These are phyloP conservation scores for Venustaconcha ellipsiformis DNA, from an alignment of 1,140 invertebrate genomes.

Conservation along the genomic window DNA sequence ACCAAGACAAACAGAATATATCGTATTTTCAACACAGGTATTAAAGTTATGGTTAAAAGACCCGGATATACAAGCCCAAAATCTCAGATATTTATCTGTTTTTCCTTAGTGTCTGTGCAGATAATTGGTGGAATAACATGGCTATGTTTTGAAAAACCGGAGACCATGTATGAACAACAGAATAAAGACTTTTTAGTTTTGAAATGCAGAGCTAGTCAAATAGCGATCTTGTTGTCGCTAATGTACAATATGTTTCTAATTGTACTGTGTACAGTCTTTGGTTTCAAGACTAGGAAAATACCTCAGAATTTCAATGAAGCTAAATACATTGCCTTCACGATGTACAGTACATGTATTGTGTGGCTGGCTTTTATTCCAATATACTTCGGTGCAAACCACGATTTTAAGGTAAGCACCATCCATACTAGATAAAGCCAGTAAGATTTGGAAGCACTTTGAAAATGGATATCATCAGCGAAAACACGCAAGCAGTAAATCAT, in stretches of 20 bases:
- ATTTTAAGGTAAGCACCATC: slow-evolving; percentile 58
- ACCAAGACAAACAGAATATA: slow-evolving; percentile 84
- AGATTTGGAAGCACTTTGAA: too few relatives aligned
- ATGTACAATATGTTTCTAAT: slow-evolving; percentile 82
- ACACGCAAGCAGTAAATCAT: too few relatives aligned
- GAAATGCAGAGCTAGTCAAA: slow-evolving; percentile 78
- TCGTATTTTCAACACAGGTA: slow-evolving; percentile 77
- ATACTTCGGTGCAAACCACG: slow-evolving; percentile 74
- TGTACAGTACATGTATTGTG: slow-evolving; percentile 90
- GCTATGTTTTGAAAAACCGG: slow-evolving; percentile 74
- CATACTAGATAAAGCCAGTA: too few relatives aligned
- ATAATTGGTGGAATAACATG: slow-evolving; percentile 70
- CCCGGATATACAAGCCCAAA: slow-evolving; percentile 94
- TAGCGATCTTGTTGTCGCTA: slow-evolving; percentile 81
- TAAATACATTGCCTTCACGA: slow-evolving; percentile 94
- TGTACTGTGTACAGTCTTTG: slow-evolving; percentile 81
- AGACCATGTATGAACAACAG: slow-evolving; percentile 50
- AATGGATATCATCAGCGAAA: too few relatives aligned
- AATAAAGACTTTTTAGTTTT: slow-evolving; percentile 70
- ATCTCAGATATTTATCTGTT: slow-evolving; percentile 93
- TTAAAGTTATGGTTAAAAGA: slow-evolving; percentile 85
- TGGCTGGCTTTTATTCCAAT: slow-evolving; percentile 83
- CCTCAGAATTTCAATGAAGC: slow-evolving; percentile 98
- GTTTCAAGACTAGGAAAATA: slow-evolving; percentile 87
- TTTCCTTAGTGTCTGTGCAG: slow-evolving; percentile 76